Evolutionary conservation across 2,113 vertebrate species (phyloP), one percentile per base, ranked within the genome.

Genomic region (Colossoma macropomum): DNA sequence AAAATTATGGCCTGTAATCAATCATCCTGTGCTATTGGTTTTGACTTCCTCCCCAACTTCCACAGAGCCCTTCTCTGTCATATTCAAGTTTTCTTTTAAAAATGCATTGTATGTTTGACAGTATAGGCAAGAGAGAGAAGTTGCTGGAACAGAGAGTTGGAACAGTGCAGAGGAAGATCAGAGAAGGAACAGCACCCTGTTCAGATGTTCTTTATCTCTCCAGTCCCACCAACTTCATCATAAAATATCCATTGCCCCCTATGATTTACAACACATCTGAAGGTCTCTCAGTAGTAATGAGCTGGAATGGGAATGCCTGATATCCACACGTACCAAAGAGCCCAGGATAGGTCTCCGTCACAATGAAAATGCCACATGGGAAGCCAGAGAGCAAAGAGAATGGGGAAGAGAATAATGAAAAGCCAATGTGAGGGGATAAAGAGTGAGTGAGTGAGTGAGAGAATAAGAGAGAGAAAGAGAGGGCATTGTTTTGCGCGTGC

Each of bases 401-500:
- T 88, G 87, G 83, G 83, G 88, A 66, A 89, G 27, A 88, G 81
- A 93, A 91, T 84, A 86, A 82, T 93, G 92, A 94, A 85, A 82
- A 89, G 86, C 66, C 70, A 71, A 75, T 84, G 84, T 79, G 65
- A 91, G 54, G 75, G 41, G 79, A 79, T 75, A 82, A 34, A n/a
- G 75, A 80, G 66, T 50, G 68, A 84, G 62, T 6, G 30, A 91
- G 90, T 87, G 90, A 86, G 75, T 89, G n/a, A 82, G 17, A 85
- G 81, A 95, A 91, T 93, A 94, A 88, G 54, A 77, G 91, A 60
- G 17, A 81, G 75, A 82, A 84, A 82, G 82, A 82, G 77, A 80
- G 84, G 84, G 83, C 94, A 95, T 98, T 98, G 97, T 98, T 95
- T 90, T 86, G 87, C 77, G 83, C 91, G 88, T 85, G 93, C 94